phyloP scores from a whole-genome alignment of 2,113 vertebrate genomes.

The Paracyprichromis sp. region DNA sequence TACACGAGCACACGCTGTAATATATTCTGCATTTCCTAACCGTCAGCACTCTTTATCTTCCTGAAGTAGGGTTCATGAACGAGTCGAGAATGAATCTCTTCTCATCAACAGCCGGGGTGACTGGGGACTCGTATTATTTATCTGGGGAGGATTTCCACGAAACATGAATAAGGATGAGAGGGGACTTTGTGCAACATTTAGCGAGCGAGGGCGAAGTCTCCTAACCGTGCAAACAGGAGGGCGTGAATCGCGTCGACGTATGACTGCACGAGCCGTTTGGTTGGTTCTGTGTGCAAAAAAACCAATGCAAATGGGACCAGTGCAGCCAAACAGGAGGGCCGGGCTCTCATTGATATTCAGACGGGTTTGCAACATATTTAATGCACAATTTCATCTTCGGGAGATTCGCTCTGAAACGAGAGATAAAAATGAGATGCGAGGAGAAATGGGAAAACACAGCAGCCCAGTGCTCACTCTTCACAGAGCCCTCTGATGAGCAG shows the following conservation, averaged over 20 bases:
- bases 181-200: neutral
- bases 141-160: neutral
- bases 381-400: constrained; percentile 39
- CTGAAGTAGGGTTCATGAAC: constrained; percentile 26
- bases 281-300: constrained; percentile 4
- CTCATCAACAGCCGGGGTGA: neutral
- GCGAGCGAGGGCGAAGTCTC: neutral
- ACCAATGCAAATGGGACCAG: constrained; percentile 1
- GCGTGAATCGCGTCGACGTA: neutral
- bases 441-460: neutral
- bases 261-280: neutral
- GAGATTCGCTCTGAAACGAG: constrained; percentile 20
- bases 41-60: constrained; percentile 11
- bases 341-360: constrained; percentile 42
- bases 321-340: neutral
- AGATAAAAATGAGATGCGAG: constrained; percentile 19
- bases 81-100: neutral
- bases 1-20: neutral
- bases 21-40: neutral
- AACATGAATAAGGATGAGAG: constrained; percentile 47
- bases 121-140: neutral
- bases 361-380: constrained; percentile 34
- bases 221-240: neutral
- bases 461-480: neutral
- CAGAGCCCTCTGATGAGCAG: constrained; percentile 1